Conservation (phyloP, 2,888 invertebrate genomes). For the Anagyrus pseudococci region DNA sequence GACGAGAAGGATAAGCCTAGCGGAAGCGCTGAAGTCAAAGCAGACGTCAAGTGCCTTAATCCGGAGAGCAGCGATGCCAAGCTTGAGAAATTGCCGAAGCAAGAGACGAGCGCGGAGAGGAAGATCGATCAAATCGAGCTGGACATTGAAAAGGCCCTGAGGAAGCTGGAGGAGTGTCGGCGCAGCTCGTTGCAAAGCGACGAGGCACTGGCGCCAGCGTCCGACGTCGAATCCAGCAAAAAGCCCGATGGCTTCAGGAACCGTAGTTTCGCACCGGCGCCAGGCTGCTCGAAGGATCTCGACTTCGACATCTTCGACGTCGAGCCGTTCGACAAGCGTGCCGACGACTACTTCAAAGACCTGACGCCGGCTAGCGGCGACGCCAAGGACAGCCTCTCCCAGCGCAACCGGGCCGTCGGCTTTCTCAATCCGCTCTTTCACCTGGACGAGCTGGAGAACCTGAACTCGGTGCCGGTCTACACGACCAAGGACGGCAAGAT, state of each 20-base stretch:
- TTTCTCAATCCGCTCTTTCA: conserved; percentile 52
- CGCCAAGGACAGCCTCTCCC: conserved; percentile 6
- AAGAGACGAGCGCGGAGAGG: too few relatives aligned
- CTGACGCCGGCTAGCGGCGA: conserved; percentile 7
- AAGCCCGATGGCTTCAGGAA: conserved; percentile 24
- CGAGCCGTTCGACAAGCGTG: conserved; percentile 42
- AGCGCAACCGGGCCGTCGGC: conserved; percentile 32
- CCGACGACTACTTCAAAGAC: conserved; percentile 30
- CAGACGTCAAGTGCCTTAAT: conserved; percentile 22
- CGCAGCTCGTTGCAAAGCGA: conserved; percentile 39
- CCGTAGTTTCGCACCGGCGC: conserved; percentile 22
- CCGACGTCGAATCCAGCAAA: conserved; percentile 5
- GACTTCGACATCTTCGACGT: conserved; percentile 49
- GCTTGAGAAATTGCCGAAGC: too few relatives aligned
- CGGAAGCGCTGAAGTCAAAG: too few relatives aligned
- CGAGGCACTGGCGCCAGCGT: too few relatives aligned
- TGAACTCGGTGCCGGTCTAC: conserved; percentile 57
- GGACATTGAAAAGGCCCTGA: conserved; percentile 25
- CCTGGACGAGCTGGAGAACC: conserved; percentile 48
- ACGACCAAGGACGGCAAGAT: conserved; percentile 60
- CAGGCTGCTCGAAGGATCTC: conserved; percentile 41
- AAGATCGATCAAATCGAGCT: conserved; percentile 21
- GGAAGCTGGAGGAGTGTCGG: conserved; percentile 33
- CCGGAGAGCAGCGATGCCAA: conserved; percentile 5
- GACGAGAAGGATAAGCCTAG: too few relatives aligned